Evolutionary conservation across 2,797 vertebrate species (phyloP).

Genomic region (Leuciscus waleckii): DNA sequence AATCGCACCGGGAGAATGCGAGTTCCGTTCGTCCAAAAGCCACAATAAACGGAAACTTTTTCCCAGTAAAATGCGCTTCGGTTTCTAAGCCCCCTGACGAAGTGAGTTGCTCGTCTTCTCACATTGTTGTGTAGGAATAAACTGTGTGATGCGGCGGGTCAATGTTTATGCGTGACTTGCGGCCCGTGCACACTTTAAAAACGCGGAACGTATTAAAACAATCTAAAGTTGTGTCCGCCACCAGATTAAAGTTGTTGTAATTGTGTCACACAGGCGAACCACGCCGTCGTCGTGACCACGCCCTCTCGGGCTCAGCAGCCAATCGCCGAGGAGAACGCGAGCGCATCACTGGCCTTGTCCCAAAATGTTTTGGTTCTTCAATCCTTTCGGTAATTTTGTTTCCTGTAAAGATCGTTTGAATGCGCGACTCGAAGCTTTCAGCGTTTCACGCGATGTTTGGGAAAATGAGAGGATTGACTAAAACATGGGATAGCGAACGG

Average conservation of each 20-base stretch:
- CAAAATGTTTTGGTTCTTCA: slow-evolving; percentile 52
- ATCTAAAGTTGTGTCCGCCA: slow-evolving; percentile 89
- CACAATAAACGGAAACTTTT: slow-evolving; percentile 50
- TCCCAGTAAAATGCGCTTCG: slow-evolving; percentile 35
- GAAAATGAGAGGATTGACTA: too few species aligned
- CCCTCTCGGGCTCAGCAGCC: slow-evolving; percentile 68
- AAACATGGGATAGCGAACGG: not conserved
- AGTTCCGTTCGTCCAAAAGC: slow-evolving; percentile 60
- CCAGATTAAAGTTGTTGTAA: slow-evolving; percentile 97
- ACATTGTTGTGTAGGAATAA: slow-evolving; percentile 55
- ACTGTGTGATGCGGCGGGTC: slow-evolving; percentile 24
- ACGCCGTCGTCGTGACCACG: slow-evolving; percentile 88
- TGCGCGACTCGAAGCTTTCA: not conserved
- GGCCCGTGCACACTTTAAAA: slow-evolving; percentile 33
- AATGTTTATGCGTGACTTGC: slow-evolving; percentile 27
- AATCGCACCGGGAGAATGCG: slow-evolving; percentile 73
- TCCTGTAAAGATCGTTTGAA: not conserved
- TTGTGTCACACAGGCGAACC: slow-evolving; percentile 94
- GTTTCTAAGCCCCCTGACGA: slow-evolving; percentile 44
- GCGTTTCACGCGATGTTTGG: not conserved
- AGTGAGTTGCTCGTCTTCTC: slow-evolving; percentile 57
- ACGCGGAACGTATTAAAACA: slow-evolving; percentile 75
- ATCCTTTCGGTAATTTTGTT: slow-evolving; percentile 16
- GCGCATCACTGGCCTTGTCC: slow-evolving; percentile 79
- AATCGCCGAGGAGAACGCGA: slow-evolving; percentile 59